Conservation (phyloP, 2,113 vertebrate genomes). For the Rousettus leschenaultii region DNA sequence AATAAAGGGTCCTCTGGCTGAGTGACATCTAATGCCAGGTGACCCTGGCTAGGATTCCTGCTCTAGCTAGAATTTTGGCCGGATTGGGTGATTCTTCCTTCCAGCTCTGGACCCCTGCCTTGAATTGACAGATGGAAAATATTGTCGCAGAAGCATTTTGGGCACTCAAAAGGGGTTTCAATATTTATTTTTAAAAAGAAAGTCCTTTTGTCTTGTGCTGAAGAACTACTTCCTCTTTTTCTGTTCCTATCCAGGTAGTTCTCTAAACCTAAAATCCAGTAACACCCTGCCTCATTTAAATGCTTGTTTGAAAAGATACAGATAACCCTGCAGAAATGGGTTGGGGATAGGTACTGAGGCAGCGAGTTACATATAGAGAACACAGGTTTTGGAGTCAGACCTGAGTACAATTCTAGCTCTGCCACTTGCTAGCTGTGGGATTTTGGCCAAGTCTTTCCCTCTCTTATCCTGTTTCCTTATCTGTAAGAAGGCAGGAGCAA, state of each 20-base stretch:
- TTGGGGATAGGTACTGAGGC: background rate
- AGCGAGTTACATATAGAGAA: background rate
- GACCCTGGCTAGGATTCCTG: background rate
- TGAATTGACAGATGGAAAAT: background rate
- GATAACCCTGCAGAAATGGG: background rate
- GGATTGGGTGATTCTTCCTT: background rate
- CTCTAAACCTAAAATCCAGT: background rate
- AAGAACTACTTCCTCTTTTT: background rate
- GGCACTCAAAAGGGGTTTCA: background rate
- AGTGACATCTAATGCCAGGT: background rate
- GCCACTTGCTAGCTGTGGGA: background rate
- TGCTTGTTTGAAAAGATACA: conserved; percentile 15
- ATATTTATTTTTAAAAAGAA: background rate
- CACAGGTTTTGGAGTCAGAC: background rate
- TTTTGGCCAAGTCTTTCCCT: background rate
- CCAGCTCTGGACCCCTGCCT: background rate
- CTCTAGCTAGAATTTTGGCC: background rate
- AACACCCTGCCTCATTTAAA: background rate
- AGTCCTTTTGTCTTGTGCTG: background rate
- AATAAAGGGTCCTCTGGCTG: background rate
- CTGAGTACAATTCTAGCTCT: background rate
- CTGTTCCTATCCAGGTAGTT: background rate
- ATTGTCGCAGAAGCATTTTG: background rate
- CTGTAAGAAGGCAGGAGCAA: background rate
- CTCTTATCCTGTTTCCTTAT: background rate